Conservation (phyloP, 2,888 invertebrate genomes). For the Atethmia centrago region DNA sequence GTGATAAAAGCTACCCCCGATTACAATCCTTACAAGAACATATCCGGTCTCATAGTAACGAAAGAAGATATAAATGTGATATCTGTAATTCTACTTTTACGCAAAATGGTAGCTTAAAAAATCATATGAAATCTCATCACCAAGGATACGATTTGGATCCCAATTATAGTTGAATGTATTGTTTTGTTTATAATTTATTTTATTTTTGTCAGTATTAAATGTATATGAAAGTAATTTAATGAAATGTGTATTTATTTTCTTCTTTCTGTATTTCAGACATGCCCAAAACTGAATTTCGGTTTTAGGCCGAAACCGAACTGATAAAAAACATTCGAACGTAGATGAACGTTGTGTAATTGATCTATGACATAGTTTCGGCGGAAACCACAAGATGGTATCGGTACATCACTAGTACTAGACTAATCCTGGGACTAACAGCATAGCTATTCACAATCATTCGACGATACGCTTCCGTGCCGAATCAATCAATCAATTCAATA, state of each 20-base stretch:
- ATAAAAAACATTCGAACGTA: neutral
- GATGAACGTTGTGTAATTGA: neutral
- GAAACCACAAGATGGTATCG: neutral
- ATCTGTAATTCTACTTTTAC: constrained; percentile 89
- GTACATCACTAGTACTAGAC: constrained; percentile 4
- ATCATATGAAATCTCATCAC: constrained; percentile 90
- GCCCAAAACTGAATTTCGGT: neutral
- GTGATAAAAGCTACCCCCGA: constrained; percentile 91
- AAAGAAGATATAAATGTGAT: constrained; percentile 89
- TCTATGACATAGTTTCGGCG: neutral
- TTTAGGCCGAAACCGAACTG: neutral
- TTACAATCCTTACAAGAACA: constrained; percentile 91
- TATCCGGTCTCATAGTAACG: constrained; percentile 88
- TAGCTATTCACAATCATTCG: too few species aligned
- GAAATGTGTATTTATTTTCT: neutral
- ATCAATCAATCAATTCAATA: too few species aligned
- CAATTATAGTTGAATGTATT: constrained; percentile 67
- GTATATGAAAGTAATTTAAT: constrained; percentile 41
- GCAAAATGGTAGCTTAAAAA: constrained; percentile 90
- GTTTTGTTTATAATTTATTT: constrained; percentile 29
- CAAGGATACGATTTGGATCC: constrained; percentile 77
- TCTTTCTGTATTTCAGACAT: neutral
- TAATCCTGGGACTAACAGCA: neutral
- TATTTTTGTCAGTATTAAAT: constrained; percentile 62
- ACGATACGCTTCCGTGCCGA: neutral